These are phyloP conservation scores for Nemurella pictetii DNA, from an alignment of 2,888 invertebrate species.

Conservation along the genomic window DNA sequence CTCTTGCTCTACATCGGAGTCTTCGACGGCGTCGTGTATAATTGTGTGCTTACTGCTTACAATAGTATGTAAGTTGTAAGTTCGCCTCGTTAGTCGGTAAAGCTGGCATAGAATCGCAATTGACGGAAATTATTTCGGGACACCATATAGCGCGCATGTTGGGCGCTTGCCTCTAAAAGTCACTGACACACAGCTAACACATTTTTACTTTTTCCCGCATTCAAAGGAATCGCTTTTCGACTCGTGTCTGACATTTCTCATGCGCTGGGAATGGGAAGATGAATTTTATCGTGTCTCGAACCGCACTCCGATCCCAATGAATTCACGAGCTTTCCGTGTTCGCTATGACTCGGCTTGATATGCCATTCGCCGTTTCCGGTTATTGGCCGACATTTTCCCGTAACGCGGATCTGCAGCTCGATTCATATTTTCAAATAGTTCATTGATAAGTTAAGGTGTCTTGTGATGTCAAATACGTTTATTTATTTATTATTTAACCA, in stretches of 20 bases:
- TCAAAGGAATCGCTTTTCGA: neutral
- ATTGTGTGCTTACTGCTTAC: neutral
- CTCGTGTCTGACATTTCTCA: neutral
- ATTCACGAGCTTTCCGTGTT: neutral
- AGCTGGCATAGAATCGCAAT: conserved; percentile 9
- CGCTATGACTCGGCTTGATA: too few species aligned
- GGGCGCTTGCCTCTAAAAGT: neutral
- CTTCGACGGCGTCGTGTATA: too few species aligned
- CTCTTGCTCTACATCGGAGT: neutral
- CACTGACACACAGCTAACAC: neutral
- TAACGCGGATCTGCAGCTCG: too few species aligned
- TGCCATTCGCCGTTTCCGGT: too few species aligned
- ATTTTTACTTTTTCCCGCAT: neutral
- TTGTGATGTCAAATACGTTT: too few species aligned
- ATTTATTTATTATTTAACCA: too few species aligned
- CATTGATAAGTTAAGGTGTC: too few species aligned
- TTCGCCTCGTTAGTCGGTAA: neutral
- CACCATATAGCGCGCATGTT: neutral
- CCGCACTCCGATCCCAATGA: neutral
- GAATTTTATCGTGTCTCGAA: neutral
- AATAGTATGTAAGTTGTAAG: neutral
- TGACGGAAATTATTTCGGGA: conserved; percentile 22
- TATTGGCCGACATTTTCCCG: too few species aligned
- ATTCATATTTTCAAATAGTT: too few species aligned
- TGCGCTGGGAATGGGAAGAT: neutral